These are phyloP conservation scores for Oenanthe oenanthe DNA, from an alignment of 2,113 vertebrate genomes.

Conservation along the genomic window DNA sequence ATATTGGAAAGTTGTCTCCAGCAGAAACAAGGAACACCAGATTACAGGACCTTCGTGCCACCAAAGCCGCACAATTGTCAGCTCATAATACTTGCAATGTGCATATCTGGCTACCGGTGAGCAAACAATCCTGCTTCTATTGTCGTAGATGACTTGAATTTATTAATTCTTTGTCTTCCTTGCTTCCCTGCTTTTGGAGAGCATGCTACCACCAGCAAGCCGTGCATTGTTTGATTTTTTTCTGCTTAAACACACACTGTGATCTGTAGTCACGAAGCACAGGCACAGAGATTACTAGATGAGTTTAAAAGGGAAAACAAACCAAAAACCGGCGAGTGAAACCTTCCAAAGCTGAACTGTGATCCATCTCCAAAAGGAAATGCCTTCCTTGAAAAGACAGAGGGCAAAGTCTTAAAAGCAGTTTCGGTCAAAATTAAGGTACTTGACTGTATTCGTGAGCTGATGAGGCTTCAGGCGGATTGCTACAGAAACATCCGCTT, in stretches of 20 bases:
- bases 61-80: background rate
- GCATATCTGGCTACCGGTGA: background rate
- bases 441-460: background rate
- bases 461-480: background rate
- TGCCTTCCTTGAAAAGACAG: background rate
- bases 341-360: background rate
- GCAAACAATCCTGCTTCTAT: background rate
- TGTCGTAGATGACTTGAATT: background rate
- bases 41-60: background rate
- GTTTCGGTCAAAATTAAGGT: background rate
- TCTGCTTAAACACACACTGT: background rate
- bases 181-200: background rate
- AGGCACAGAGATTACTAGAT: fast-evolving
- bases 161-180: background rate
- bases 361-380: background rate
- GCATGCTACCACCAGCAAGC: background rate
- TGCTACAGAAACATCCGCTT: background rate
- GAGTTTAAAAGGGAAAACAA: background rate
- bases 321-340: fast-evolving
- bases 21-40: background rate
- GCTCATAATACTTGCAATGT: background rate
- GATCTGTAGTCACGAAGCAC: background rate
- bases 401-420: background rate
- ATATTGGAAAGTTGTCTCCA: constrained; percentile 4
- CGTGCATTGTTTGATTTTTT: background rate